phyloP scores from a whole-genome alignment of 1,140 invertebrate species.

The Gonioctena quinquepunctata region DNA sequence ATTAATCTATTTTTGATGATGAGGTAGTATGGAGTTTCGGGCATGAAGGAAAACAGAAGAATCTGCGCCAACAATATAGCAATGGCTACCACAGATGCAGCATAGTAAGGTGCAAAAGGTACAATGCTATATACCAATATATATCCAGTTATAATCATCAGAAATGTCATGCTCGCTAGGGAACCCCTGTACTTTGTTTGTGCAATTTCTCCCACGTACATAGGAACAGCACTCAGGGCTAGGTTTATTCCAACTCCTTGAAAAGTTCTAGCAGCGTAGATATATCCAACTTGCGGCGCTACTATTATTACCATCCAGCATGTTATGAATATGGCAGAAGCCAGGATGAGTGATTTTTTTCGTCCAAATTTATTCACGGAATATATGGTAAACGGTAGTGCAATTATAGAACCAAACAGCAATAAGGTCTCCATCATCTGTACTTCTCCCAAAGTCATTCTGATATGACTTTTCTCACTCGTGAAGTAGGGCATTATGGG shows the following conservation, averaged over 20 bases:
- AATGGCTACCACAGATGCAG: constrained; percentile 34
- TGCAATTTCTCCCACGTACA: constrained; percentile 51
- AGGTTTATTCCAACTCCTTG: constrained; percentile 43
- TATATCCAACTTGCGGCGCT: constrained; percentile 51
- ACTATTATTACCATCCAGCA: constrained; percentile 66
- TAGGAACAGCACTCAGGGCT: constrained; percentile 47
- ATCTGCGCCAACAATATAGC: constrained; percentile 27
- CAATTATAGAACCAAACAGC: constrained; percentile 64
- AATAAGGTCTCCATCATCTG: constrained; percentile 68
- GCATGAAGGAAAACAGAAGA: constrained; percentile 31
- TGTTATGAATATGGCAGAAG: constrained; percentile 62
- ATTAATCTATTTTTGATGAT: constrained; percentile 47
- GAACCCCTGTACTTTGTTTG: constrained; percentile 48
- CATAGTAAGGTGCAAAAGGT: constrained; percentile 14
- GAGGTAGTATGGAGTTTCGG: constrained; percentile 41
- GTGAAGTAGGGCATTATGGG: constrained; percentile 62
- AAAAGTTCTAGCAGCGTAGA: constrained; percentile 58
- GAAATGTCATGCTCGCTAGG: constrained; percentile 40
- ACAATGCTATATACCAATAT: constrained; percentile 45
- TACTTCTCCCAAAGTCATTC: constrained; percentile 45
- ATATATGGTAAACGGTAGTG: constrained; percentile 60
- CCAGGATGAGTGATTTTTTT: constrained; percentile 62
- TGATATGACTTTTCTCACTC: constrained; percentile 44
- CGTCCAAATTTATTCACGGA: constrained; percentile 67
- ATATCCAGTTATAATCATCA: constrained; percentile 45